phyloP scores from a whole-genome alignment of 2,888 invertebrate species.

The Dasypogon diadema region DNA sequence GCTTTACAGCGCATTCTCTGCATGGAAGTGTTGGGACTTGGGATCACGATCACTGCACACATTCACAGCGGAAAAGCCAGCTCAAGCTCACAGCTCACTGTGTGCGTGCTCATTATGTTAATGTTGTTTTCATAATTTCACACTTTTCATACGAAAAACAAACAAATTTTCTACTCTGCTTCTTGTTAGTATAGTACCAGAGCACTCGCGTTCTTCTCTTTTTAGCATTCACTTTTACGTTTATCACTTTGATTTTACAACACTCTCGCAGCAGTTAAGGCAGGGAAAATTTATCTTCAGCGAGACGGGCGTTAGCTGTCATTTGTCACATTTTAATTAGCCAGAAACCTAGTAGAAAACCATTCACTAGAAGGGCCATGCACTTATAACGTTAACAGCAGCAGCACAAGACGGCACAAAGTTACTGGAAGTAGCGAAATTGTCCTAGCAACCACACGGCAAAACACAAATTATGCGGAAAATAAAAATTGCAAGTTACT shows the following conservation, averaged over 20 bases:
- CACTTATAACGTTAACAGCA: background rate
- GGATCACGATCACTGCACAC: constrained; percentile 23
- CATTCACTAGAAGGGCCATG: background rate
- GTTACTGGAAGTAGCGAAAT: background rate
- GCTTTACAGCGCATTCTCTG: background rate
- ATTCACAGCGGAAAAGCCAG: background rate
- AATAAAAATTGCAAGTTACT: constrained; percentile 1
- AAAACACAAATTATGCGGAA: constrained; percentile 25
- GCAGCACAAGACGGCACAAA: background rate
- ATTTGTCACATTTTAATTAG: constrained; percentile 20
- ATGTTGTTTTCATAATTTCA: constrained; percentile 41
- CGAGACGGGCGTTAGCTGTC: constrained; percentile 40
- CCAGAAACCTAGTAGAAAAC: background rate
- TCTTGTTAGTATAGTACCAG: constrained; percentile 8
- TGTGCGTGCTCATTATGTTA: constrained; percentile 27
- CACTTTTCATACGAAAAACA: background rate
- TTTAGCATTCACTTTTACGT: constrained; percentile 1
- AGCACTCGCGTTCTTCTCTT: background rate
- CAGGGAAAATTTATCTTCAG: background rate
- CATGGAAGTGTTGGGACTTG: background rate
- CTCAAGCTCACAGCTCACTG: constrained; percentile 1
- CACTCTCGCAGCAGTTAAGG: constrained; percentile 3
- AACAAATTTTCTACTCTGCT: background rate
- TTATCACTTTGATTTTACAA: background rate
- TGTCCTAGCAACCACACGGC: constrained; percentile 36